These are phyloP conservation scores for Enhydra lutris DNA, from an alignment of 2,113 vertebrate species.

Conservation along the genomic window DNA sequence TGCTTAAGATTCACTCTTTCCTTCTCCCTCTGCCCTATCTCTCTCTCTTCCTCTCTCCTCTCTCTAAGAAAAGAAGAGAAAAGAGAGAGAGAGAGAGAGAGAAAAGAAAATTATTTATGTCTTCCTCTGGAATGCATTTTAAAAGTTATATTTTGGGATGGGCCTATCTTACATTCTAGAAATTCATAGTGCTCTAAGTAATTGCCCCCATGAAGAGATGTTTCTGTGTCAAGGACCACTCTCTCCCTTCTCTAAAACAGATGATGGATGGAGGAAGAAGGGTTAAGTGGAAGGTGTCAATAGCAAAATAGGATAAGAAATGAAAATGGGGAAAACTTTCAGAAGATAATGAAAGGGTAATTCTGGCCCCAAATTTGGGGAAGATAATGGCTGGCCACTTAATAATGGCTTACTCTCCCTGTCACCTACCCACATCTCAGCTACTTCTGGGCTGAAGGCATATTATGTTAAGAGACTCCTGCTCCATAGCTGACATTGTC, in stretches of 20 bases:
- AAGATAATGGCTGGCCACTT: background rate
- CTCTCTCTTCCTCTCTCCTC: background rate
- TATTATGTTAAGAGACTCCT: background rate
- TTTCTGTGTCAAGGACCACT: background rate
- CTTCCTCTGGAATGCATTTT: background rate
- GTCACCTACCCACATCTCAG: background rate
- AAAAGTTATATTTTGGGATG: background rate
- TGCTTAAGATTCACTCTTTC: background rate
- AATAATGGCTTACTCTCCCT: background rate
- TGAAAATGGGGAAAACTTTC: background rate
- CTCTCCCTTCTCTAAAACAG: background rate
- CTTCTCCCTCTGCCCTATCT: background rate
- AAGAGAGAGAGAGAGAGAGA: background rate
- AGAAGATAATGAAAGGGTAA: background rate
- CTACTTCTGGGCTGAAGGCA: background rate
- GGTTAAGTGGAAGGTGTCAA: background rate
- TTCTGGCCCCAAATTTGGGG: background rate
- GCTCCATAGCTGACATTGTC: background rate
- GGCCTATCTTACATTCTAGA: background rate
- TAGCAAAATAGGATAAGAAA: background rate
- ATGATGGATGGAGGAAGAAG: background rate
- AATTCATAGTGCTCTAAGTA: background rate
- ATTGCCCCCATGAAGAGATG: background rate
- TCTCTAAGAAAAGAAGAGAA: background rate
- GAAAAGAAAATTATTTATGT: background rate